Conservation (phyloP, 2,113 vertebrate genomes). For the Tachuris rubrigastra region DNA sequence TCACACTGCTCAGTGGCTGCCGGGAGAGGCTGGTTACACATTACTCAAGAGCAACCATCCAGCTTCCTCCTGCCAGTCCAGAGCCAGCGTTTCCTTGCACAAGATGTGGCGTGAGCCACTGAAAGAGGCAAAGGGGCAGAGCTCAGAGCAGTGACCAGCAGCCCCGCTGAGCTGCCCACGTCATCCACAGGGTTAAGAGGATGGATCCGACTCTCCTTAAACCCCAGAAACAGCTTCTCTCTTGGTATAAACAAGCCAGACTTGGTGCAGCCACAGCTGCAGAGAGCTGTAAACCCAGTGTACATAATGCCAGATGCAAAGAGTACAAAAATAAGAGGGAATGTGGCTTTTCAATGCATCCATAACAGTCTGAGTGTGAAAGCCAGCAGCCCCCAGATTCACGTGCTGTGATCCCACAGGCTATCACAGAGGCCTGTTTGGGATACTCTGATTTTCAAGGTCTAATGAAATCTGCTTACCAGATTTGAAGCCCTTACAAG, state of each 20-base stretch:
- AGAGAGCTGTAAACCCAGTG: not conserved
- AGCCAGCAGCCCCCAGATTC: not conserved
- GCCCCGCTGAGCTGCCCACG: not conserved
- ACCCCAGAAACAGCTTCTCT: not conserved
- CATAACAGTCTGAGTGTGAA: not conserved
- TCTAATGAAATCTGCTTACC: not conserved
- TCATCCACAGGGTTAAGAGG: not conserved
- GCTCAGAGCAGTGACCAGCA: not conserved
- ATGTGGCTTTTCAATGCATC: not conserved
- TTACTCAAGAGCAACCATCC: slow-evolving; percentile 48
- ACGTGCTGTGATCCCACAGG: not conserved
- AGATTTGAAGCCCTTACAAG: not conserved
- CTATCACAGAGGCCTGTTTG: not conserved
- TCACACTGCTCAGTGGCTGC: not conserved
- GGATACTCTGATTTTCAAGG: not conserved
- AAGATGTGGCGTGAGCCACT: not conserved
- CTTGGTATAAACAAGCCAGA: not conserved
- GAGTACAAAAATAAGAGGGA: not conserved
- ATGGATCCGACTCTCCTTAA: not conserved
- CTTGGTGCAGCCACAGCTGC: not conserved
- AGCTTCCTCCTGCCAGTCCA: slow-evolving; percentile 15
- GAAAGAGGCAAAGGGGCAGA: slow-evolving; percentile 43
- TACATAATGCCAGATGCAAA: not conserved
- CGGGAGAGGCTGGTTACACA: slow-evolving; percentile 26
- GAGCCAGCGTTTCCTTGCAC: not conserved